phyloP scores from a whole-genome alignment of 2,113 vertebrate genomes.

The Rafetus swinhoei region DNA sequence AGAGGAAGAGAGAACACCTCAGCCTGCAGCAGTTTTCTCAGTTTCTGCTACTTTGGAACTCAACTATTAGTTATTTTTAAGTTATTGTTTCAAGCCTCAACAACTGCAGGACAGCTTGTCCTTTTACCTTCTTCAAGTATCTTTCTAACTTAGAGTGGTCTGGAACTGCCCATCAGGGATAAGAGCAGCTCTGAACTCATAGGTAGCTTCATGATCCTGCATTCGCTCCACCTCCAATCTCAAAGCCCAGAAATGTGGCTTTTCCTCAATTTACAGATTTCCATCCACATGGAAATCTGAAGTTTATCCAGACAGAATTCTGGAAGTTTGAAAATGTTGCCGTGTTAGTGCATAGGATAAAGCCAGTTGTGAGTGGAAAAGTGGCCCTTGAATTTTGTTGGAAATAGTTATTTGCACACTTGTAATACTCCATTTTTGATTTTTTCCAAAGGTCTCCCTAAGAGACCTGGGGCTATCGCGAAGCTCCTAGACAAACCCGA shows the following conservation, averaged over 20 bases:
- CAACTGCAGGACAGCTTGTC: neutral
- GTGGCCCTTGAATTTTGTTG: neutral
- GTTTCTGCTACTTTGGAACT: constrained; percentile 59
- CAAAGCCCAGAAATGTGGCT: neutral
- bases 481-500: neutral
- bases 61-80: constrained; percentile 37
- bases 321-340: neutral
- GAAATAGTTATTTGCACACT: neutral
- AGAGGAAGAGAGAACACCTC: constrained; percentile 44
- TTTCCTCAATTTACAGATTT: neutral
- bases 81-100: neutral
- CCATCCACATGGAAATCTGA: accelerated
- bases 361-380: neutral
- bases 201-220: neutral
- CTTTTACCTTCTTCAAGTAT: accelerated
- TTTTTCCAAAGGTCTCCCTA: neutral
- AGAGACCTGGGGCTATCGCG: accelerated
- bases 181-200: neutral
- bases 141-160: accelerated
- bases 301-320: neutral
- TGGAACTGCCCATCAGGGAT: accelerated
- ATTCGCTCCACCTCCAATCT: accelerated
- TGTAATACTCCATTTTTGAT: accelerated
- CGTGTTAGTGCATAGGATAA: accelerated
- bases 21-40: constrained; percentile 40